These are phyloP conservation scores for Bambusicola thoracicus DNA, from an alignment of 2,113 vertebrate genomes.

Conservation along the genomic window DNA sequence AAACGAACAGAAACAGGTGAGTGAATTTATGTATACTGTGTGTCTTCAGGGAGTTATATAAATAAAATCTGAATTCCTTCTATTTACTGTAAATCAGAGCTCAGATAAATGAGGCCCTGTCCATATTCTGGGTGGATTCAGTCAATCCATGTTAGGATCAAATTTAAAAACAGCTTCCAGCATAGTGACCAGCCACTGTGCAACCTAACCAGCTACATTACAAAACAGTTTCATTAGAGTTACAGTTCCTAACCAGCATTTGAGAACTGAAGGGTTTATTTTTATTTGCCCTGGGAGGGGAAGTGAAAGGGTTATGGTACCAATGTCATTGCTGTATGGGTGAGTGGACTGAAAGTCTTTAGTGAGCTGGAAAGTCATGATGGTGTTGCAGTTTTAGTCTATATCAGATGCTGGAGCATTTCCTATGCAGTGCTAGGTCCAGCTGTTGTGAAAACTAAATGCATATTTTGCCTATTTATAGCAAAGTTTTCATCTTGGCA, in stretches of 20 bases:
- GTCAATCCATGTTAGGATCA: constrained; percentile 23
- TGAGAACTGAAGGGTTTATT: not conserved
- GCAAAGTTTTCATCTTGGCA: not conserved
- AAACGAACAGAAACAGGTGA: not conserved
- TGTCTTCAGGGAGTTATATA: constrained; percentile 16
- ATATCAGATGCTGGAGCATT: not conserved
- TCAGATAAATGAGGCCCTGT: constrained; percentile 2
- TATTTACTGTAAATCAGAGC: constrained; percentile 27
- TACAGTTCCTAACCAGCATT: not conserved
- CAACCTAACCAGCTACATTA: not conserved
- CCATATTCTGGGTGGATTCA: constrained; percentile 21
- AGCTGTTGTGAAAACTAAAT: not conserved
- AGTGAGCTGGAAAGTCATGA: not conserved
- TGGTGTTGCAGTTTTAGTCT: not conserved
- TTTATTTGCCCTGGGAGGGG: not conserved
- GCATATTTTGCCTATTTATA: not conserved
- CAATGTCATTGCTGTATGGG: not conserved
- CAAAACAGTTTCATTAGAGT: not conserved
- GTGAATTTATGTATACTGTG: not conserved
- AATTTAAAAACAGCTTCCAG: constrained; percentile 34
- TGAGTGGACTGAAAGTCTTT: not conserved
- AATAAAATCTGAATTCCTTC: constrained; percentile 17
- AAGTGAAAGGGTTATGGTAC: not conserved
- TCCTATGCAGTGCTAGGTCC: not conserved
- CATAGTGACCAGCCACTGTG: not conserved